Evolutionary conservation across 2,888 invertebrate species (phyloP).

Genomic region (Agrotis ipsilon): DNA sequence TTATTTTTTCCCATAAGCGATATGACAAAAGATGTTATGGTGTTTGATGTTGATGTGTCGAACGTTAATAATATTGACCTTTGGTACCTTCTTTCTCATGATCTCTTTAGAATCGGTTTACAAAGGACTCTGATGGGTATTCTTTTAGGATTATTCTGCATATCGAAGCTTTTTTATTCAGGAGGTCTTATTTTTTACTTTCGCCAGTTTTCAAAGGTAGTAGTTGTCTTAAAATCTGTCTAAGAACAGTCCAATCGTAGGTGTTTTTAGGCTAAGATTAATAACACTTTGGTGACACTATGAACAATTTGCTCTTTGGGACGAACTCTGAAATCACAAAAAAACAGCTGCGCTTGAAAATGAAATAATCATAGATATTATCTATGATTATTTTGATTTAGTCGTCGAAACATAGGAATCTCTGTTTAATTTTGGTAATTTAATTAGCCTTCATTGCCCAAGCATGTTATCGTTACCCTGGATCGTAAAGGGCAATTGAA

Average conservation of each 20-base stretch:
- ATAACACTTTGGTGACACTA: no score
- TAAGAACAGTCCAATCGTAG: background rate
- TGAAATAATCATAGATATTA: no score
- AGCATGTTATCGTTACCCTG: no score
- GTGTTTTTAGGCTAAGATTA: background rate
- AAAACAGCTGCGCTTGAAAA: no score
- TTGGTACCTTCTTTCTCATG: conserved; percentile 63
- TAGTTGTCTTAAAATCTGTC: no score
- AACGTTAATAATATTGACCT: conserved; percentile 75
- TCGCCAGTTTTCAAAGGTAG: background rate
- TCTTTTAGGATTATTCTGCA: background rate
- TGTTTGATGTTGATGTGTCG: conserved; percentile 85
- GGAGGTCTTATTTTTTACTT: background rate
- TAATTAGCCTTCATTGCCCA: no score
- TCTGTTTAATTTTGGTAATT: no score
- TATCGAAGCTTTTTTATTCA: background rate
- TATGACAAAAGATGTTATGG: conserved; percentile 82
- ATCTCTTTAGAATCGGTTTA: conserved; percentile 59
- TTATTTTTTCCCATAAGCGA: conserved; percentile 83
- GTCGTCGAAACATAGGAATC: no score
- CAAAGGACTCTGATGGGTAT: conserved; percentile 4
- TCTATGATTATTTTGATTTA: no score
- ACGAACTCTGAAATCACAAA: no score
- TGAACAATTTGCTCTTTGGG: no score
- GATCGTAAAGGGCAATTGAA: no score